These are phyloP conservation scores for Drosophila rhopaloa DNA, from an alignment of 1,140 invertebrate species.

Conservation along the genomic window DNA sequence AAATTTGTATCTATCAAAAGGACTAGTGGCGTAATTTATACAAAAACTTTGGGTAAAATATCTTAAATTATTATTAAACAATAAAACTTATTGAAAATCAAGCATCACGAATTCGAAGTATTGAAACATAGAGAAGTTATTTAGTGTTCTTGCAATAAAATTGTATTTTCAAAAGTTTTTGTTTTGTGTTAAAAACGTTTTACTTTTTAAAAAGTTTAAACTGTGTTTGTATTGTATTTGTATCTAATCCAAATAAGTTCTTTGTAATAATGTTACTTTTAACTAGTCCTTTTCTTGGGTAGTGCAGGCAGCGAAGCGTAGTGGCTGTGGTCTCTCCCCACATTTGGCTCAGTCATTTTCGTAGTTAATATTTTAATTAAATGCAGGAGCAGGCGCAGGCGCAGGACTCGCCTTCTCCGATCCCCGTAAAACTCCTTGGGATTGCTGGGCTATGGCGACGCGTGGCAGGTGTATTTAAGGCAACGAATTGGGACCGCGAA, in stretches of 20 bases:
- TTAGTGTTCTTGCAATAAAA: too few species aligned
- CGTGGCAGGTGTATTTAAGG: slow-evolving; percentile 83
- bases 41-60: too few species aligned
- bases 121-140: too few species aligned
- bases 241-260: background rate
- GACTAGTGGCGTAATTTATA: too few species aligned
- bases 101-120: too few species aligned
- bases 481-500: slow-evolving; percentile 37
- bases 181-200: too few species aligned
- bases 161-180: too few species aligned
- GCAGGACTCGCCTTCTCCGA: slow-evolving; percentile 43
- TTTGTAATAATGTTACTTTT: background rate
- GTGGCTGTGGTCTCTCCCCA: slow-evolving; percentile 21
- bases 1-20: too few species aligned
- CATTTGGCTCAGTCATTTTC: slow-evolving; percentile 56
- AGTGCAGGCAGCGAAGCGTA: slow-evolving; percentile 29
- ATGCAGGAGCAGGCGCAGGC: slow-evolving; percentile 73
- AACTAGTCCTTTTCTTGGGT: background rate
- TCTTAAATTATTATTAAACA: too few species aligned
- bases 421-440: background rate
- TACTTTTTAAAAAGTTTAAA: too few species aligned
- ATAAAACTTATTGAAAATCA: too few species aligned
- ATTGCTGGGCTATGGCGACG: slow-evolving; percentile 49
- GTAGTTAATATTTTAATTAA: slow-evolving; percentile 84
- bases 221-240: too few species aligned